phyloP scores from a whole-genome alignment of 2,113 vertebrate species.

The Rutilus rutilus region DNA sequence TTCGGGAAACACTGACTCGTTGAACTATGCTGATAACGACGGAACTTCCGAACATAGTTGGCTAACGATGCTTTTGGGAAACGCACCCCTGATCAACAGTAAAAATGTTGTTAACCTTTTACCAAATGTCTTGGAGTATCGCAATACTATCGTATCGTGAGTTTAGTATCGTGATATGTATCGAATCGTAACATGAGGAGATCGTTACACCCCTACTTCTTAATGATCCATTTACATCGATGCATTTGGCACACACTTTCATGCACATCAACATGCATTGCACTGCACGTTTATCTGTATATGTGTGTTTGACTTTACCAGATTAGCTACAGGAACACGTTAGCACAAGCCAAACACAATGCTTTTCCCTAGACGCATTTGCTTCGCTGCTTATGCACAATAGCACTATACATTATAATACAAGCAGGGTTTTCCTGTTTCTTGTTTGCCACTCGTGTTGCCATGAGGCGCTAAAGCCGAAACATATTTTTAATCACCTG shows the following conservation, averaged over 20 bases:
- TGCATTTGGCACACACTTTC: not conserved
- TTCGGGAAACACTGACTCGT: too few relatives aligned
- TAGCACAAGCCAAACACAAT: not conserved
- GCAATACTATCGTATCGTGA: too few relatives aligned
- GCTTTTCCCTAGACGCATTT: not conserved
- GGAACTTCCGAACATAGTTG: too few relatives aligned
- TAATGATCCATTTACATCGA: too few relatives aligned
- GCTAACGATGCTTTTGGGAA: too few relatives aligned
- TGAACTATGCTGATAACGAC: too few relatives aligned
- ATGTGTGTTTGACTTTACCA: not conserved
- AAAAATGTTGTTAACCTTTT: too few relatives aligned
- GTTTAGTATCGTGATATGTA: too few relatives aligned
- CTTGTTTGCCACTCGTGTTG: not conserved
- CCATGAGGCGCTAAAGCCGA: not conserved
- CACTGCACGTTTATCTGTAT: not conserved
- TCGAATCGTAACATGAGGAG: too few relatives aligned
- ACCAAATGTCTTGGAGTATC: too few relatives aligned
- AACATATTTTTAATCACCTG: constrained; percentile 1
- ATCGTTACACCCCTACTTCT: too few relatives aligned
- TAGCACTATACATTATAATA: not conserved
- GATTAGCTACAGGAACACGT: not conserved
- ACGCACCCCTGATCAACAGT: too few relatives aligned
- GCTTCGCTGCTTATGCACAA: not conserved
- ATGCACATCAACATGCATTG: not conserved
- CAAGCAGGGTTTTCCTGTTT: constrained; percentile 37